Conservation (phyloP, 92 coral and sea anemone genomes). For the Heteractis magnifica region DNA sequence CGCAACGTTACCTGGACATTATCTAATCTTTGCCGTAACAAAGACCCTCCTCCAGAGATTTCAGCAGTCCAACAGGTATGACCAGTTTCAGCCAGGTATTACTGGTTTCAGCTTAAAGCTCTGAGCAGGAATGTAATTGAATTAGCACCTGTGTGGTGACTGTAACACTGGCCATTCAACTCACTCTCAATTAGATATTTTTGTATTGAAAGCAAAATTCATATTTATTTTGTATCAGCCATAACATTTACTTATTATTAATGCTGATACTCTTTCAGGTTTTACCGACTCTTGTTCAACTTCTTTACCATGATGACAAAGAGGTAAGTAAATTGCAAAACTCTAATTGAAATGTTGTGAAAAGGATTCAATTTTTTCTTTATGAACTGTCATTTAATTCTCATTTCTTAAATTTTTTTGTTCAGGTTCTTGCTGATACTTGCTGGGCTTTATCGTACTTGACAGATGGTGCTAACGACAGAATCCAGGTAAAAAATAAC, state of each 20-base stretch:
- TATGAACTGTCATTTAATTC: not conserved
- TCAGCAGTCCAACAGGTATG: constrained; percentile 74
- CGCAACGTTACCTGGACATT: constrained; percentile 95
- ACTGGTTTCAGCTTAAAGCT: not conserved
- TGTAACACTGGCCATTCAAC: no score
- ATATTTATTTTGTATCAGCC: not conserved
- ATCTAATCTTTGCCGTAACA: constrained; percentile 94
- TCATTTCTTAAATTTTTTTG: not conserved
- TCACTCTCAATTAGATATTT: no score
- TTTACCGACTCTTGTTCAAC: constrained; percentile 71
- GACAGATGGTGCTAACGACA: constrained; percentile 96
- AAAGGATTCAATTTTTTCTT: not conserved
- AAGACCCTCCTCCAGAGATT: constrained; percentile 92
- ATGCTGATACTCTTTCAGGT: constrained; percentile 43
- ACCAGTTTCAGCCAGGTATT: constrained; percentile 39
- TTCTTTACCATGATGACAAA: constrained; percentile 66
- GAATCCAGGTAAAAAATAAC: constrained; percentile 74
- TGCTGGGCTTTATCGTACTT: constrained; percentile 98
- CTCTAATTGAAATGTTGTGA: not conserved
- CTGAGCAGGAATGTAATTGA: not conserved
- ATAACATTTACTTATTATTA: no score
- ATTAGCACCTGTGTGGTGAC: no score
- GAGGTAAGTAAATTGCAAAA: constrained; percentile 47
- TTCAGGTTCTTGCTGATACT: constrained; percentile 88
- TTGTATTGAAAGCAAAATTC: not conserved